A percentile compares a stretch with the other conserved stretches of the same genome.
Conservation (phyloP, 2,113 vertebrate genomes). For the Noturus placidus region DNA sequence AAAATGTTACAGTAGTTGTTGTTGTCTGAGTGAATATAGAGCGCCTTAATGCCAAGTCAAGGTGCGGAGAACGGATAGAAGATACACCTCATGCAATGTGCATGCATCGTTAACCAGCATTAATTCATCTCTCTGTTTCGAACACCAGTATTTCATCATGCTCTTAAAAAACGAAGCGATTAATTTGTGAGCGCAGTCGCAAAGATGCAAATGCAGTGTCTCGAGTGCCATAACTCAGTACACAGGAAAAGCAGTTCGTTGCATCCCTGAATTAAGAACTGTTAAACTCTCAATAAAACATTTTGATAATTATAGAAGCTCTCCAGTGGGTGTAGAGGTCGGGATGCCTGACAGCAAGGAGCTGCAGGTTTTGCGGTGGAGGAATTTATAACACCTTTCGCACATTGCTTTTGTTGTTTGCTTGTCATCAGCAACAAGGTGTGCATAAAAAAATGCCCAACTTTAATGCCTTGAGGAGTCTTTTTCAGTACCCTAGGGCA, state of each 20-base stretch:
- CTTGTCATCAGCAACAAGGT: background rate
- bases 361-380: background rate
- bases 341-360: background rate
- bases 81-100: background rate
- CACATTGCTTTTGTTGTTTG: background rate
- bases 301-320: background rate
- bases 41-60: background rate
- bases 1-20: background rate
- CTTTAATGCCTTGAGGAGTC: background rate
- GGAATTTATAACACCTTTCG: background rate
- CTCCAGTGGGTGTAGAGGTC: background rate
- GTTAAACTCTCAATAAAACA: constrained; percentile 12
- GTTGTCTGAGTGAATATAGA: background rate
- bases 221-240: no score
- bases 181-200: background rate
- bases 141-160: constrained; percentile 1
- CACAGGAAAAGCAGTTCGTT: background rate
- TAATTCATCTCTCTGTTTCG: background rate
- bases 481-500: background rate
- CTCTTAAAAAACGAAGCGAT: background rate
- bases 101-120: background rate
- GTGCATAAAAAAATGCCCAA: background rate
- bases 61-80: background rate
- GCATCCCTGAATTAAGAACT: background rate
- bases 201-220: background rate